These are phyloP conservation scores for Proterorhinus semilunaris DNA, from an alignment of 2,113 vertebrate species.

Conservation along the genomic window DNA sequence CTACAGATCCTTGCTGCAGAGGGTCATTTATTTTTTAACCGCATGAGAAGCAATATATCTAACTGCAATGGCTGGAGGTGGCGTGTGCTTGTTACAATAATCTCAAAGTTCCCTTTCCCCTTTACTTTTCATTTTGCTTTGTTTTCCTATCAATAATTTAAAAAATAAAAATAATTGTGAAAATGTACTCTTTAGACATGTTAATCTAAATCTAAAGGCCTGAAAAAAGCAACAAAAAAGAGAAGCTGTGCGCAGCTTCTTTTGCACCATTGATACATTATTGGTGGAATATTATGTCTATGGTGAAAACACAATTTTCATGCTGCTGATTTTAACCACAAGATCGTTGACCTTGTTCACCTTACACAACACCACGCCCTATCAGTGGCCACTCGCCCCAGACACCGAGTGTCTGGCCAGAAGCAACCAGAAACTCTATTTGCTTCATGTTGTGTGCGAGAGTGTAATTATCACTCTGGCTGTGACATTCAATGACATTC, in stretches of 20 bases:
- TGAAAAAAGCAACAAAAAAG: not conserved
- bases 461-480: conserved; percentile 63
- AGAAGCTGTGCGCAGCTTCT: not conserved
- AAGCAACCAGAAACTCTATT: conserved; percentile 33
- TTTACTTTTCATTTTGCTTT: conserved; percentile 46
- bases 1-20: conserved; percentile 38
- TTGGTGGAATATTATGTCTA: not conserved
- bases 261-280: not conserved
- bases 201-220: not conserved
- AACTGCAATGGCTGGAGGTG: conserved; percentile 15
- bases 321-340: not conserved
- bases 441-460: conserved; percentile 62
- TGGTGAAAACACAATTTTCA: conserved; percentile 11
- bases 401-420: conserved; percentile 31
- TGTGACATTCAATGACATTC: conserved; percentile 72
- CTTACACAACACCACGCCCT: conserved; percentile 56
- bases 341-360: conserved; percentile 57
- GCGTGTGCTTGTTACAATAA: conserved; percentile 35
- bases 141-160: conserved; percentile 25
- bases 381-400: conserved; percentile 10
- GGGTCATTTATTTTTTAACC: conserved; percentile 15
- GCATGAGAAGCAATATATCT: conserved; percentile 13
- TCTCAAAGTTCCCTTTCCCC: conserved; percentile 13
- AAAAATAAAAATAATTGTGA: not conserved
- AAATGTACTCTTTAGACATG: not conserved